Percentiles rank a stretch among this genome's conserved stretches.
Evolutionary conservation across 2,888 invertebrate species (phyloP).

Genomic region (Argyra leucocephala): DNA sequence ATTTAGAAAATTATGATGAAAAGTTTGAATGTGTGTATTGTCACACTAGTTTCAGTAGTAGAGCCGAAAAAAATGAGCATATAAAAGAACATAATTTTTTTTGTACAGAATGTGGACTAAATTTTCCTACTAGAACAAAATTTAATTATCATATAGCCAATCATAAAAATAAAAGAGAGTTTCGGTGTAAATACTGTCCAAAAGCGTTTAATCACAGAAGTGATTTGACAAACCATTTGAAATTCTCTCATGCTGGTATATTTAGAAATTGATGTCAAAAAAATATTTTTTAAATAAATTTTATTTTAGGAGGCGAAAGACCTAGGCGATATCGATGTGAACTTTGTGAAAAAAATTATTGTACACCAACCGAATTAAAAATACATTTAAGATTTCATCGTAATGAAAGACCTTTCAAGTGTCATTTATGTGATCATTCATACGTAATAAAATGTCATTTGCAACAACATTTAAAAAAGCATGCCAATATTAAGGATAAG

Average conservation of each 20-base stretch:
- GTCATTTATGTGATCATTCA: not conserved
- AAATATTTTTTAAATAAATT: not conserved
- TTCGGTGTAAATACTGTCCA: not conserved
- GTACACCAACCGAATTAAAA: not conserved
- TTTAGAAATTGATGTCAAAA: not conserved
- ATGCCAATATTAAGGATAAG: not conserved
- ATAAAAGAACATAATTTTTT: not conserved
- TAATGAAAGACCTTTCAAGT: not conserved
- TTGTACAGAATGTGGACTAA: not conserved
- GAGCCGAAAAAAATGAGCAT: not conserved
- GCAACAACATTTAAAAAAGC: not conserved
- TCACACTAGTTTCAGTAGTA: not conserved
- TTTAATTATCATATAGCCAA: not conserved
- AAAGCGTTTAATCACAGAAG: not conserved
- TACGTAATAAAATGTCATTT: not conserved
- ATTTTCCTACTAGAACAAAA: not conserved
- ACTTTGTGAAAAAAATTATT: not conserved
- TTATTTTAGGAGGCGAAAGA: not conserved
- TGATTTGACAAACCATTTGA: not conserved
- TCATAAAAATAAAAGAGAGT: not conserved
- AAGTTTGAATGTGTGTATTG: not conserved
- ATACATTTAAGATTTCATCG: constrained; percentile 3
- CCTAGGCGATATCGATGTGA: not conserved
- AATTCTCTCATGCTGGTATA: not conserved
- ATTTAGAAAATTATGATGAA: not conserved